These are phyloP conservation scores for Resseliella maxima DNA, from an alignment of 2,888 invertebrate genomes.

Conservation along the genomic window DNA sequence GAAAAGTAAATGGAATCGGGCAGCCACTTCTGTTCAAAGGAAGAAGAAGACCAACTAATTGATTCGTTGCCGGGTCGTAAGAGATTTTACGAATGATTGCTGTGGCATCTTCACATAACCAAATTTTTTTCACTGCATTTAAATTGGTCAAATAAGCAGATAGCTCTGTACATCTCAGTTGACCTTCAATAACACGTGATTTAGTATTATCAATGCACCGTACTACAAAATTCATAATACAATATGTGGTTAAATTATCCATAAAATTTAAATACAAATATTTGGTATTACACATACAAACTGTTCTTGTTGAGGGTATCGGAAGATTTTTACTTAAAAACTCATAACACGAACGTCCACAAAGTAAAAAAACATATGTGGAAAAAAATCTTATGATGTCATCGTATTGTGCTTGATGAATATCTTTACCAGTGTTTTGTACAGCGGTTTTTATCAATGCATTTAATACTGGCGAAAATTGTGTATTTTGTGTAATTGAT, in stretches of 20 bases:
- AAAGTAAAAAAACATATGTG: background rate
- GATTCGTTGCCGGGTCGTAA: background rate
- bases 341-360: background rate
- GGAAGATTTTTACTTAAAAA: background rate
- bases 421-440: background rate
- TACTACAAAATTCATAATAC: no score
- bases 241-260: no score
- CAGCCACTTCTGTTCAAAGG: background rate
- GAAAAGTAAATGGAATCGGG: slow-evolving; percentile 7
- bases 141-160: background rate
- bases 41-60: background rate
- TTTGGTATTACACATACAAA: background rate
- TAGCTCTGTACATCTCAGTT: background rate
- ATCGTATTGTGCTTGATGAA: background rate
- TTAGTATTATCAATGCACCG: background rate
- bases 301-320: background rate
- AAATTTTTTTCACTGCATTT: background rate
- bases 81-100: background rate
- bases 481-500: background rate
- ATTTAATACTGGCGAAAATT: background rate
- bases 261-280: no score
- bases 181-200: background rate
- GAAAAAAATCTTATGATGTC: background rate
- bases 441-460: background rate
- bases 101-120: slow-evolving; percentile 14